Evolutionary conservation across 1,140 invertebrate genomes (phyloP), one percentile per base, ranked within the genome.

Genomic region (Conus betulinus): DNA sequence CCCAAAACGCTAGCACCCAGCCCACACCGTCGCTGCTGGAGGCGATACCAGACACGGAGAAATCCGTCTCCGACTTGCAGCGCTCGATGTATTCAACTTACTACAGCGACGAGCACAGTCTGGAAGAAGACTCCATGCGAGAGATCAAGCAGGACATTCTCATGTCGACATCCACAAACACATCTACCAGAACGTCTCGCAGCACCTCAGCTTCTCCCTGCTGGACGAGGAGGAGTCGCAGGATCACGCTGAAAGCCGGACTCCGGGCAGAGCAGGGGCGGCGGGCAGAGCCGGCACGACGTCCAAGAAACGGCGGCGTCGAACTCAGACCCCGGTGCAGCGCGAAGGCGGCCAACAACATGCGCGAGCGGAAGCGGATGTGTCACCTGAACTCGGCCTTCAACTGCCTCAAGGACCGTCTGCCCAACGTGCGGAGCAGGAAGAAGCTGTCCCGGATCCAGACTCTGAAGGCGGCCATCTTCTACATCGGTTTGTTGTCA

Each of bases 351-450:
- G 93, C 93, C 13, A 93, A 93, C 86, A 94, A 94, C 86, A 88
- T 93, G 86, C 96, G 98, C 57, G 99, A 99, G 94, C 95, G 99
- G 87, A 96, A 98, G 74, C 96, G 99, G 90, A 99, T 99, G 98
- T 99, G 98, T 93, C 99, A 99, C 95, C 96, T 99, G 96, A 99
- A 99, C 94, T 98, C 99, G 94, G 98, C 98, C 4, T 99, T 99
- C 93, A 98, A 99, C 55, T 55, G 27, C 67, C 92, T 94, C 25
- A 91, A 92, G 74, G 91, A 93, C 78, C 89, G 88, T 67, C 96
- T 99, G 11, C 99, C 99, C 57, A 99, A 98, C 1, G 99, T 99
- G 93, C 98, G 98, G 2, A 99, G 99, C 93, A 98, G 99, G 94
- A 99, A 99, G 94, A 97, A 98, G 1, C 96, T 99, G 0, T 99